Conservation (phyloP, 1,140 invertebrate genomes). For the Drosophila subobscura region DNA sequence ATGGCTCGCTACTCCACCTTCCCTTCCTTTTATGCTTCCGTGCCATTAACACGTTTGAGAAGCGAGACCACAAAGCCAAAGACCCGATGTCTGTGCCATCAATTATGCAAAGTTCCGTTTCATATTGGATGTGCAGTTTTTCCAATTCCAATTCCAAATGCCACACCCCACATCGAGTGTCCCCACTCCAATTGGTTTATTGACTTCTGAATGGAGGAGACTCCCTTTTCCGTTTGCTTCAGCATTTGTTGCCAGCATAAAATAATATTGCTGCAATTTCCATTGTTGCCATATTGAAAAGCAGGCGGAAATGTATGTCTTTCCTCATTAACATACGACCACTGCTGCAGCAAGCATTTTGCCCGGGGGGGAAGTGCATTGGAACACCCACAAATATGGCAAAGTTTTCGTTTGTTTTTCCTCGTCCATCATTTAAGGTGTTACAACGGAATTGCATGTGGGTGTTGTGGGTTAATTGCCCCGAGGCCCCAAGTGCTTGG, state of each 20-base stretch:
- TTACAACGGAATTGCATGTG: slow-evolving; percentile 33
- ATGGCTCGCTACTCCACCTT: slow-evolving; percentile 14
- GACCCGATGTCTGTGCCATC: slow-evolving; percentile 37
- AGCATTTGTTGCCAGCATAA: slow-evolving; percentile 51
- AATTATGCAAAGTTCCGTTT: slow-evolving; percentile 78
- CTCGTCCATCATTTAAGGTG: slow-evolving; percentile 58
- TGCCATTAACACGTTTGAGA: slow-evolving; percentile 72
- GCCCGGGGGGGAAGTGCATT: slow-evolving; percentile 22
- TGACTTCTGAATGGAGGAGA: slow-evolving; percentile 32
- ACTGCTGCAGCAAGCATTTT: slow-evolving; percentile 14
- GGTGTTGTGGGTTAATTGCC: slow-evolving; percentile 63
- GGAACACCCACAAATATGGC: slow-evolving; percentile 49
- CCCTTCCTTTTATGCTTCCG: slow-evolving; percentile 62
- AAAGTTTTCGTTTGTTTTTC: slow-evolving; percentile 16
- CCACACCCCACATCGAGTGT: slow-evolving; percentile 47
- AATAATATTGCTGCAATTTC: slow-evolving; percentile 59
- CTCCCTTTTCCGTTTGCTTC: slow-evolving; percentile 59
- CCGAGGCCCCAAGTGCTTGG: slow-evolving; percentile 6
- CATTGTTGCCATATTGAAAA: slow-evolving; percentile 47
- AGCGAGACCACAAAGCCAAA: slow-evolving; percentile 10
- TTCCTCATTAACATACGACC: slow-evolving; percentile 47
- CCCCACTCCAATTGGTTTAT: slow-evolving; percentile 30
- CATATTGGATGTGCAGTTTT: slow-evolving; percentile 53
- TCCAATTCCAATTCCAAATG: slow-evolving; percentile 45
- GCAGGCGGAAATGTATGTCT: slow-evolving; percentile 63